phyloP scores from a whole-genome alignment of 2,888 invertebrate genomes.

The Mesochorus sp. region DNA sequence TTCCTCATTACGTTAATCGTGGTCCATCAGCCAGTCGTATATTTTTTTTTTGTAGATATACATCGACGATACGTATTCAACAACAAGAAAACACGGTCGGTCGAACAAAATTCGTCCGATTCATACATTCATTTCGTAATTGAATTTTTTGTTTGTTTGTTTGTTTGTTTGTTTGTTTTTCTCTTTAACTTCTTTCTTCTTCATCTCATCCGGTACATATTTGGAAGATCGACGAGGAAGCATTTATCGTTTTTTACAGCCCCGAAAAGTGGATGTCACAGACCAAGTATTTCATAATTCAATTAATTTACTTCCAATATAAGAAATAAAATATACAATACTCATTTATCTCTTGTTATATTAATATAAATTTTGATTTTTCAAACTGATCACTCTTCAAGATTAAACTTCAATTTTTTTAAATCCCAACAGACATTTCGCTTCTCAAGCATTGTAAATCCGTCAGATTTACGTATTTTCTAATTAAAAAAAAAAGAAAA shows the following conservation, averaged over 20 bases:
- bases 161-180: neutral
- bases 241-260: constrained; percentile 41
- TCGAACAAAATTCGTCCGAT: neutral
- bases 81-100: constrained; percentile 2
- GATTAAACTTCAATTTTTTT: neutral
- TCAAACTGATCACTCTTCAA: neutral
- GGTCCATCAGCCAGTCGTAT: constrained; percentile 56
- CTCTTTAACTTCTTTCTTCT: too few relatives aligned
- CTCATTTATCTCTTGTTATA: neutral
- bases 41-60: constrained; percentile 29
- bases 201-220: too few relatives aligned
- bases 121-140: constrained; percentile 16
- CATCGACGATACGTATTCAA: constrained; percentile 32
- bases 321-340: neutral
- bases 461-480: too few relatives aligned
- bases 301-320: neutral
- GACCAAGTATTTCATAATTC: neutral
- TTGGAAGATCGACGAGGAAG: constrained; percentile 59
- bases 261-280: constrained; percentile 12
- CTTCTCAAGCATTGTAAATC: too few relatives aligned
- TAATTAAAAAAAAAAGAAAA: too few relatives aligned
- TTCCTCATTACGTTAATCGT: constrained; percentile 46
- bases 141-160: constrained; percentile 4
- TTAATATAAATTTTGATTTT: neutral
- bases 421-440: neutral